A percentile compares a stretch with the other conserved stretches of the same genome.
phyloP scores from a whole-genome alignment of 1,140 invertebrate species.

The Elysia chlorotica region DNA sequence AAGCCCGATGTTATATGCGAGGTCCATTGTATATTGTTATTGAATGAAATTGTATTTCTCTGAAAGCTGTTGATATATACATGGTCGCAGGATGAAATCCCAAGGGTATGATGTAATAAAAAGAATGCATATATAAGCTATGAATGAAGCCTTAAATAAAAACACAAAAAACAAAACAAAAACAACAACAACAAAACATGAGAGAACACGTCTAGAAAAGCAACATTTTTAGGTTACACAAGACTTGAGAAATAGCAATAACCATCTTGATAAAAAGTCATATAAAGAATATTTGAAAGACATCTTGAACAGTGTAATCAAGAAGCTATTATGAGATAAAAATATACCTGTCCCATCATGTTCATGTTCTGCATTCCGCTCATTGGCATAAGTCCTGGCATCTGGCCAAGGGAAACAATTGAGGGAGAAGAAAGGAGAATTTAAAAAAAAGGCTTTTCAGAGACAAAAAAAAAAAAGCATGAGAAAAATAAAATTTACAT shows the following conservation, averaged over 20 bases:
- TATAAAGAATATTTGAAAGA: background rate
- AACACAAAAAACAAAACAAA: too few species aligned
- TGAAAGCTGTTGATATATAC: background rate
- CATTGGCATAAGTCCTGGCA: constrained; percentile 8
- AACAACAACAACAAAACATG: too few species aligned
- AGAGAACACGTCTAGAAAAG: background rate
- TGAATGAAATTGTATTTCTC: too few species aligned
- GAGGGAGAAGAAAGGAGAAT: background rate
- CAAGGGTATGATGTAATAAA: background rate
- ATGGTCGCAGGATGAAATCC: background rate
- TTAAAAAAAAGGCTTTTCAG: background rate
- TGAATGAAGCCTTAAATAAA: too few species aligned
- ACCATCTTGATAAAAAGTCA: background rate
- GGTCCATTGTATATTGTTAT: too few species aligned
- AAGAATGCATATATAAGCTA: background rate
- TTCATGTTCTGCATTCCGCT: background rate
- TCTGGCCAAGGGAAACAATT: background rate
- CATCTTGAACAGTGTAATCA: background rate
- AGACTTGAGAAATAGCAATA: background rate
- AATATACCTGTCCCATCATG: background rate
- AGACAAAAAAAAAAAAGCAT: background rate
- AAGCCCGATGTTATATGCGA: too few species aligned
- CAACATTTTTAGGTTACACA: background rate
- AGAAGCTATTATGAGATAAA: background rate
- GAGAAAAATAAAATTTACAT: background rate